These are phyloP conservation scores for Alosa sapidissima DNA, from an alignment of 2,797 vertebrate genomes.

Conservation along the genomic window DNA sequence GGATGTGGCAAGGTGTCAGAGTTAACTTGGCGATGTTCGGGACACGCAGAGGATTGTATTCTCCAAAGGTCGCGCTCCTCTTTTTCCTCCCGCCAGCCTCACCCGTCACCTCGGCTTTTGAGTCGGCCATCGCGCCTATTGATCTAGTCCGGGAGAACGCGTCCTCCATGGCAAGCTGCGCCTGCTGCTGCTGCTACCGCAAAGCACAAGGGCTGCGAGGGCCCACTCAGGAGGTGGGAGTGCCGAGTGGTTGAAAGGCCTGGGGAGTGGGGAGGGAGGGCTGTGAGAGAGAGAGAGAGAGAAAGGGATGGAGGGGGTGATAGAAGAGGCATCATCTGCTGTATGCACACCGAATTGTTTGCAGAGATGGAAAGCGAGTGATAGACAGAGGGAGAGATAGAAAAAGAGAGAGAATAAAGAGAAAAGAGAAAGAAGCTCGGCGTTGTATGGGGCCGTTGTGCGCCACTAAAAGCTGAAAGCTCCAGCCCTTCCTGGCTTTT, in stretches of 20 bases:
- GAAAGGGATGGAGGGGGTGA: neutral
- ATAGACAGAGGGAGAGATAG: neutral
- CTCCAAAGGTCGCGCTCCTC: slow-evolving; percentile 77
- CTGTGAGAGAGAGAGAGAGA: slow-evolving; percentile 47
- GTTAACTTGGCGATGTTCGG: slow-evolving; percentile 69
- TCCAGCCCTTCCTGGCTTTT: slow-evolving; percentile 40
- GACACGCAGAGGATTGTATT: slow-evolving; percentile 75
- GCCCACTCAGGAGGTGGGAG: slow-evolving; percentile 56
- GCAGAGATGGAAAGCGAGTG: slow-evolving; percentile 53
- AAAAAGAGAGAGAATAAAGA: neutral
- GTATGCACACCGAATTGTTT: slow-evolving; percentile 68
- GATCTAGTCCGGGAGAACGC: slow-evolving; percentile 66
- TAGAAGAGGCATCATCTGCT: slow-evolving; percentile 62
- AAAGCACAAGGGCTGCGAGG: slow-evolving; percentile 33
- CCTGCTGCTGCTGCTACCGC: neutral
- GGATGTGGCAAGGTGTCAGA: slow-evolving; percentile 68
- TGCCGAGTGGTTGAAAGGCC: slow-evolving; percentile 63
- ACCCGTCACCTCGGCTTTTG: slow-evolving; percentile 74
- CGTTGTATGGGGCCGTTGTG: slow-evolving; percentile 56
- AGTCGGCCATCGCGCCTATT: slow-evolving; percentile 70
- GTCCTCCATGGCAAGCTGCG: slow-evolving; percentile 61
- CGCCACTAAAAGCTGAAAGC: slow-evolving; percentile 66
- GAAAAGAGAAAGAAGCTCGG: slow-evolving; percentile 35
- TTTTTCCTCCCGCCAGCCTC: slow-evolving; percentile 63
- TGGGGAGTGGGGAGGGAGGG: slow-evolving; percentile 50